phyloP scores from a whole-genome alignment of 2,113 vertebrate species.

The Isurus oxyrinchus region DNA sequence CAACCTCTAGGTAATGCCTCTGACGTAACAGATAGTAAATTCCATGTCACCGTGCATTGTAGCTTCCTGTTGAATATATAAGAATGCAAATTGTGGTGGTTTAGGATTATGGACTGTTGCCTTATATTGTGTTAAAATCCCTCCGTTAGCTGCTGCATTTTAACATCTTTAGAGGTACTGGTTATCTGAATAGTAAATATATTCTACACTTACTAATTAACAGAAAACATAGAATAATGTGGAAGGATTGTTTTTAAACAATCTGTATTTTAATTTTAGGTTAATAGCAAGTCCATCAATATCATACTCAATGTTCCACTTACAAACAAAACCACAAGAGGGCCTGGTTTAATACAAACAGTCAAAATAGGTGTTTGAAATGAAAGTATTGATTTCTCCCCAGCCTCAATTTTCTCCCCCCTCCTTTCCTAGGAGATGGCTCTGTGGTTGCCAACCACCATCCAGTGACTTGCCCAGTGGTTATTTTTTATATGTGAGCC shows the following conservation, averaged over 20 bases:
- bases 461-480: not conserved
- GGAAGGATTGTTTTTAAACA: not conserved
- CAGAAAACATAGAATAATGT: not conserved
- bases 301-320: not conserved
- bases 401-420: not conserved
- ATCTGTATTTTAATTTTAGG: not conserved
- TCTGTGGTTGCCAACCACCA: not conserved
- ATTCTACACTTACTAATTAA: not conserved
- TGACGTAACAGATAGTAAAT: not conserved
- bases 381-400: not conserved
- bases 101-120: not conserved
- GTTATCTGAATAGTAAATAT: not conserved
- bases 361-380: not conserved
- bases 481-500: not conserved
- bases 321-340: not conserved
- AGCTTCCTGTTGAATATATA: not conserved
- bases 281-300: not conserved
- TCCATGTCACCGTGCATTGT: not conserved
- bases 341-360: not conserved
- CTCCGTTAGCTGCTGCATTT: not conserved
- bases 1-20: not conserved
- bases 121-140: not conserved
- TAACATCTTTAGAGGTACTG: not conserved
- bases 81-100: not conserved
- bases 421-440: not conserved